Conservation (phyloP, 2,113 vertebrate species). For the Vulpes ferrilata region DNA sequence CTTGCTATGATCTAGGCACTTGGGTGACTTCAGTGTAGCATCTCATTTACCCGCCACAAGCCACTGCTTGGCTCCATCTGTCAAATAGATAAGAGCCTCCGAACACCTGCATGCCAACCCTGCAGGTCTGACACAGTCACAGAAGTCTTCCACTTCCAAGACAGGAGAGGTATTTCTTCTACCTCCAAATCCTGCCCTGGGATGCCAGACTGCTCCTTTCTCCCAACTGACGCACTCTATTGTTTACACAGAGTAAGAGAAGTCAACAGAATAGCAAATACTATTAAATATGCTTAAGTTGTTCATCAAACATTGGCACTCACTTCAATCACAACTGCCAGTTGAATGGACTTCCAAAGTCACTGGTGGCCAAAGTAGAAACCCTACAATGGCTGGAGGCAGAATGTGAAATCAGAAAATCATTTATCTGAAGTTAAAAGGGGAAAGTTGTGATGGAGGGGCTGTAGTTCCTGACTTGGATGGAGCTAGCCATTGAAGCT, state of each 20-base stretch:
- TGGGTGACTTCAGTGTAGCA: no score
- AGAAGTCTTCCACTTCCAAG: neutral
- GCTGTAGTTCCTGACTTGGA: neutral
- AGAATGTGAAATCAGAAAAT: neutral
- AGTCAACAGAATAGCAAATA: neutral
- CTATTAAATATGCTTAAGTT: neutral
- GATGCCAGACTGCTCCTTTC: neutral
- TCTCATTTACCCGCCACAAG: neutral
- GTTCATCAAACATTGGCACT: neutral
- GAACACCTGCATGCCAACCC: rapidly evolving
- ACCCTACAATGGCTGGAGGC: neutral
- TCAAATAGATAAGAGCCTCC: neutral
- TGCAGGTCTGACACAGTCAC: neutral
- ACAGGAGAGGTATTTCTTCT: neutral
- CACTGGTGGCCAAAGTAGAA: neutral
- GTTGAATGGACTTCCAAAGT: neutral
- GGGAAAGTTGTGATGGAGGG: neutral
- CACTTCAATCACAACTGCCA: neutral
- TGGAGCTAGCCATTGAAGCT: rapidly evolving
- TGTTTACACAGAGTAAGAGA: neutral
- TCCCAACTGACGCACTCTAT: neutral
- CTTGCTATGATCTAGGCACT: neutral
- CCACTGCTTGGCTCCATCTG: no score
- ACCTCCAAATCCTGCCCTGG: neutral
- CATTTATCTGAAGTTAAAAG: neutral